These are phyloP conservation scores for Hecatera dysodea DNA, from an alignment of 2,888 invertebrate genomes.

Conservation along the genomic window DNA sequence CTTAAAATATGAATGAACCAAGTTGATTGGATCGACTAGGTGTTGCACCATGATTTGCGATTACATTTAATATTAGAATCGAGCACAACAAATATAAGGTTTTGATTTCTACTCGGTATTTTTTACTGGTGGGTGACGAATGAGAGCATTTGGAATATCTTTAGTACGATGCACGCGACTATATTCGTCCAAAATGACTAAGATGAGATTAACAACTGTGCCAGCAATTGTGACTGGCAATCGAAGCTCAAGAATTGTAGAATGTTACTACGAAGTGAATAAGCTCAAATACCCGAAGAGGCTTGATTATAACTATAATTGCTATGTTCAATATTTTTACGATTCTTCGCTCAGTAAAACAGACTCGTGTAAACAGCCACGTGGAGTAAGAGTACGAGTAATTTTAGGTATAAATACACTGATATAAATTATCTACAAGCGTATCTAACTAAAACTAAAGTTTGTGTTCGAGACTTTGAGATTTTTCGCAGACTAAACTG, in stretches of 20 bases:
- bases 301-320: constrained; percentile 3
- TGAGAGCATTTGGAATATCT: constrained; percentile 66
- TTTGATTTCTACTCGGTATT: constrained; percentile 46
- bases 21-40: constrained; percentile 23
- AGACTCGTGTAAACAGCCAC: constrained; percentile 27
- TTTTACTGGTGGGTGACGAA: constrained; percentile 61
- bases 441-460: constrained; percentile 5
- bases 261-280: constrained; percentile 33
- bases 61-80: constrained; percentile 42
- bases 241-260: constrained; percentile 38
- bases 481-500: constrained; percentile 9
- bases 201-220: constrained; percentile 54
- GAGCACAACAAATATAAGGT: constrained; percentile 51
- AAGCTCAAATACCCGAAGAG: constrained; percentile 21
- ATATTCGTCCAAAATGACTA: constrained; percentile 59
- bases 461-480: constrained; percentile 9
- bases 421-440: constrained; percentile 23
- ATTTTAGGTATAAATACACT: constrained; percentile 32
- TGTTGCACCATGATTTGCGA: constrained; percentile 36
- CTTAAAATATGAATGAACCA: constrained; percentile 38
- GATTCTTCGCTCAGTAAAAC: constrained; percentile 5
- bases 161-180: constrained; percentile 52
- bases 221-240: constrained; percentile 51
- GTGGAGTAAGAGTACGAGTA: constrained; percentile 23
- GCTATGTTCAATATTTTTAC: constrained; percentile 34